phyloP scores from a whole-genome alignment of 2,113 vertebrate species.

The Phylloscopus whistleri region DNA sequence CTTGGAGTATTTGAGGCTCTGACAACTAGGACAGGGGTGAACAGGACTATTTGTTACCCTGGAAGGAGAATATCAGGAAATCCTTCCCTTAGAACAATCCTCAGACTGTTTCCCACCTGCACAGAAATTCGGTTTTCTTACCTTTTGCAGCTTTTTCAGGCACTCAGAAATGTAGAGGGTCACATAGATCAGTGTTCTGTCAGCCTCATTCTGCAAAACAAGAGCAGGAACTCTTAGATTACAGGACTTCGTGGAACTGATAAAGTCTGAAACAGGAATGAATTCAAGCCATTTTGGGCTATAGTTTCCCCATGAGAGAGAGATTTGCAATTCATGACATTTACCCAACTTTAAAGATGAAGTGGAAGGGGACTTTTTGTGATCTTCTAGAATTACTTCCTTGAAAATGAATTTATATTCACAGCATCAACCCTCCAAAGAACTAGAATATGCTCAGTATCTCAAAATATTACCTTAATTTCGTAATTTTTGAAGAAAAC shows the following conservation, averaged over 20 bases:
- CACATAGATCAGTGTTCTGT: constrained; percentile 94
- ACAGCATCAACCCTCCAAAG: neutral
- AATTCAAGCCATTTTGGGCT: neutral
- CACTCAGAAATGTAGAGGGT: constrained; percentile 99
- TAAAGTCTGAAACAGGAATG: neutral
- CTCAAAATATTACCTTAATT: constrained; percentile 87
- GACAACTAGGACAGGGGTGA: neutral
- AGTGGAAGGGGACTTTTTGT: neutral
- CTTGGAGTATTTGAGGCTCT: neutral
- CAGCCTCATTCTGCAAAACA: constrained; percentile 89
- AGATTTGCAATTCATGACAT: neutral
- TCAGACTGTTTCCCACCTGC: neutral
- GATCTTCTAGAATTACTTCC: neutral
- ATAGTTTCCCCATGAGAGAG: neutral
- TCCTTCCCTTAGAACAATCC: neutral
- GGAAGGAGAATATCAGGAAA: neutral
- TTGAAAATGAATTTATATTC: neutral
- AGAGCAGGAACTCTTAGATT: neutral
- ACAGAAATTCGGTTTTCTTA: constrained; percentile 51
- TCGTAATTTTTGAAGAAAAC: constrained; percentile 99
- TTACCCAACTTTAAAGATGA: neutral
- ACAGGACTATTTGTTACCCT: neutral
- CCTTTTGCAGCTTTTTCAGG: constrained; percentile 97
- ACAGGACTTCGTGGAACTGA: neutral
- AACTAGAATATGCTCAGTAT: neutral